Base-by-base conservation (phyloP, 1,140 invertebrate species). In the Drosophila paulistorum region DNA sequence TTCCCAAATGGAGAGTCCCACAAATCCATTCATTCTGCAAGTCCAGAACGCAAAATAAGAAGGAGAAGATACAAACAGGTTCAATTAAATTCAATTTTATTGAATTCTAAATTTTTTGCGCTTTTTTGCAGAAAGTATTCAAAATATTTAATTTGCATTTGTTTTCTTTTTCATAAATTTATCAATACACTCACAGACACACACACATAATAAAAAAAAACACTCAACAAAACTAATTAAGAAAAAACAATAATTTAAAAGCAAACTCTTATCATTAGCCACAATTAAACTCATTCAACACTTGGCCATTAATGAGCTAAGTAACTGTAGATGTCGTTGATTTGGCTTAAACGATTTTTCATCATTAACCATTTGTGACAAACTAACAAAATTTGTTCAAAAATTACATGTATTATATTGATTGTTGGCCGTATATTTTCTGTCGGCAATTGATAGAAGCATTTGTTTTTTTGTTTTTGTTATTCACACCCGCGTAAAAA, bases 81-180 rank as follows among this genome's bases (percentile, higher is more conserved):
- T 76, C 42, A 55, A 58, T 75, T 75, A 45, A 45, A 73, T 54
- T 51, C 57, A 42, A 37, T 66, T 39, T 59, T 68, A 14, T 68
- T 59, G 33, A 67, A 35, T 20, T 58, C 58, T n/a, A 39, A 39
- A 35, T 57, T 48, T 58, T 58, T 63, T 11, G 30, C 30, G 30
- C 30, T 7, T 70, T 59, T 71, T 61, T 66, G 55, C 58, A 62
- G 64, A 71, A 72, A 70, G 61, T 72, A 72, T 63, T 75, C 41
- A 74, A 69, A 65, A 77, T 54, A 67, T 65, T 72, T 30, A 7
- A 73, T 73, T 73, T 57, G 45, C 66, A 72, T 81, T 41, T 64
- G 10, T 65, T 73, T 51, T 26, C 23, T 26, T 69, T 74, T 85
- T 67, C 68, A 74, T 63, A 65, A 65, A 26, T 60, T 26, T 9